Percentiles rank a stretch among this genome's conserved stretches.
Conservation (phyloP, 2,797 vertebrate species). For the Tamandua tetradactyla region DNA sequence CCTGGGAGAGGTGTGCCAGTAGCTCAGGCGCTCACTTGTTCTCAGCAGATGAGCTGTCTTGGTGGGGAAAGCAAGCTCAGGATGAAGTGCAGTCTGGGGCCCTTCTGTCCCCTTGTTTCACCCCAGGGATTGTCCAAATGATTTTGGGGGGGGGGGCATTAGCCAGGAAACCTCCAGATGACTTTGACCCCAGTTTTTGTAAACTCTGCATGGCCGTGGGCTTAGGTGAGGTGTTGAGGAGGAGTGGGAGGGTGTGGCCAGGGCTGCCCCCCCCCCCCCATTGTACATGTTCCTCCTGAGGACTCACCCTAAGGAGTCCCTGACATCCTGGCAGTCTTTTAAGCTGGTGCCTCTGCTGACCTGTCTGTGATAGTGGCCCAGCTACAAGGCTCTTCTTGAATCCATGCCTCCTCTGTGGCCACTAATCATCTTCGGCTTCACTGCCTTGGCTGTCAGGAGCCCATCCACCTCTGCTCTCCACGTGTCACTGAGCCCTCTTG, state of each 20-base stretch:
- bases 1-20: not conserved
- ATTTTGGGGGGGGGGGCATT: too few relatives aligned
- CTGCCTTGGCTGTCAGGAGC: not conserved
- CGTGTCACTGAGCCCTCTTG: not conserved
- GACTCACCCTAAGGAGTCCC: not conserved
- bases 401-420: not conserved
- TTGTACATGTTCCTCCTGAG: not conserved
- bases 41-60: not conserved
- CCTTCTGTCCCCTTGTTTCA: not conserved
- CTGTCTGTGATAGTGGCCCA: not conserved
- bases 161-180: not conserved
- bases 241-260: not conserved
- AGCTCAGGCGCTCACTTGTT: not conserved
- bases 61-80: not conserved
- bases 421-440: too few relatives aligned
- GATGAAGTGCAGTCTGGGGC: not conserved
- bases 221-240: not conserved
- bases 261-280: not conserved
- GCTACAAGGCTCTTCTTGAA: not conserved
- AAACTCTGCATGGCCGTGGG: not conserved
- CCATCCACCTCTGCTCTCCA: not conserved
- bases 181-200: not conserved
- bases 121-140: not conserved
- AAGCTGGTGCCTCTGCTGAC: not conserved
- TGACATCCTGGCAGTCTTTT: not conserved